These are phyloP conservation scores for Baryphthengus martii DNA, from an alignment of 2,113 vertebrate genomes.

Conservation along the genomic window DNA sequence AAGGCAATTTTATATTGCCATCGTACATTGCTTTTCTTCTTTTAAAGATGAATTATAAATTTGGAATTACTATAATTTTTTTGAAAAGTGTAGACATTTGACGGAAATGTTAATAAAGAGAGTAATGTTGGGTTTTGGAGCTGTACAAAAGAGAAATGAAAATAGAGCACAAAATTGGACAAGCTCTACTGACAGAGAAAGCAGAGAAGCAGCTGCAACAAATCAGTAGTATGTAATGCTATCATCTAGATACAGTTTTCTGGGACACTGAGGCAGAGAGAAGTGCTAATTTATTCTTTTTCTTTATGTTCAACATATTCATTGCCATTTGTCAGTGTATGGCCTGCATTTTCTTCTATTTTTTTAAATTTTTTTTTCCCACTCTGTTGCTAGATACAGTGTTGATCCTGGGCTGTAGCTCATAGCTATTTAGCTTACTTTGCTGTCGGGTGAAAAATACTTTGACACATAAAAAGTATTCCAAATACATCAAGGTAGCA, in stretches of 20 bases:
- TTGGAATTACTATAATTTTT: slow-evolving; percentile 9
- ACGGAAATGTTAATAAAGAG: not conserved
- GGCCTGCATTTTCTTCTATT: not conserved
- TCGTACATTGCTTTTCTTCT: not conserved
- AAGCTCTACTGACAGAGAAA: not conserved
- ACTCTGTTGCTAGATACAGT: not conserved
- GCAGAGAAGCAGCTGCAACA: slow-evolving; percentile 12
- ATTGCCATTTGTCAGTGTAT: not conserved
- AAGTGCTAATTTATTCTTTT: slow-evolving; percentile 37
- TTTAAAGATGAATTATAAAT: not conserved
- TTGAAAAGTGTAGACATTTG: not conserved
- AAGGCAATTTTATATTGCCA: not conserved
- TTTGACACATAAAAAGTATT: not conserved
- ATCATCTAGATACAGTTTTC: not conserved
- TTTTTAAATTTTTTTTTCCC: no score
- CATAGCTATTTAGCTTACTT: not conserved
- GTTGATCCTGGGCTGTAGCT: not conserved
- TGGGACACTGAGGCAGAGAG: slow-evolving; percentile 32
- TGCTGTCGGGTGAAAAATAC: not conserved
- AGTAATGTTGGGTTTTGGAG: not conserved
- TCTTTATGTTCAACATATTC: not conserved
- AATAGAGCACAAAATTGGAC: not conserved
- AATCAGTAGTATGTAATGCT: not conserved
- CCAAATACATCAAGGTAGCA: not conserved
- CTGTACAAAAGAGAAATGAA: not conserved